phyloP scores from a whole-genome alignment of 2,888 invertebrate genomes.

The Tipula vernalis region DNA sequence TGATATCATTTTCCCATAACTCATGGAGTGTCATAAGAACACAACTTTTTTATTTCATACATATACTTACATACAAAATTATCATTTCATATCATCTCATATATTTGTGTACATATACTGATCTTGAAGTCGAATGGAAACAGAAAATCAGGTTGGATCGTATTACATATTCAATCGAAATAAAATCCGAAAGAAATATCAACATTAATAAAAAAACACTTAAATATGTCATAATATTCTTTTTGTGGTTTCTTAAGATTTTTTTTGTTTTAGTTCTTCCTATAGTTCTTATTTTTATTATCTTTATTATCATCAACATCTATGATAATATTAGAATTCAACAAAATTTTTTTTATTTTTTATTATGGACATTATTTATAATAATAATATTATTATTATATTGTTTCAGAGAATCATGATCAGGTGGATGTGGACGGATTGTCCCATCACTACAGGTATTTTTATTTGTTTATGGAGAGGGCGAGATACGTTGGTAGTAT shows the following conservation, averaged over 20 bases:
- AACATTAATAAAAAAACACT: conserved; percentile 1
- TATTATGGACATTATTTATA: neutral
- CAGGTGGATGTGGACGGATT: neutral
- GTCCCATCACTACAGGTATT: neutral
- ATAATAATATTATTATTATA: neutral
- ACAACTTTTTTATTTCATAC: neutral
- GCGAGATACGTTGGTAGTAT: neutral
- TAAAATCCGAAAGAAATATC: neutral
- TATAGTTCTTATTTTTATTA: neutral
- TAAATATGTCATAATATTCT: neutral
- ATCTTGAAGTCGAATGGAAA: neutral
- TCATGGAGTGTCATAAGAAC: neutral
- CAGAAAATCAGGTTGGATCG: neutral
- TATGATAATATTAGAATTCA: neutral
- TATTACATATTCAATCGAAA: conserved; percentile 4
- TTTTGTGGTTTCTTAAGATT: neutral
- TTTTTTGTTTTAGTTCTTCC: neutral
- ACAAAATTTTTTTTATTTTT: neutral
- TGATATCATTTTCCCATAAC: neutral
- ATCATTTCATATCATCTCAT: neutral
- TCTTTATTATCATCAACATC: neutral
- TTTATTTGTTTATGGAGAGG: neutral
- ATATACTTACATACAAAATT: neutral
- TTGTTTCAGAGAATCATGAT: neutral
- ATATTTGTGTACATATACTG: neutral